Evolutionary conservation across 2,113 vertebrate species (phyloP).

Genomic region (Carassius auratus): DNA sequence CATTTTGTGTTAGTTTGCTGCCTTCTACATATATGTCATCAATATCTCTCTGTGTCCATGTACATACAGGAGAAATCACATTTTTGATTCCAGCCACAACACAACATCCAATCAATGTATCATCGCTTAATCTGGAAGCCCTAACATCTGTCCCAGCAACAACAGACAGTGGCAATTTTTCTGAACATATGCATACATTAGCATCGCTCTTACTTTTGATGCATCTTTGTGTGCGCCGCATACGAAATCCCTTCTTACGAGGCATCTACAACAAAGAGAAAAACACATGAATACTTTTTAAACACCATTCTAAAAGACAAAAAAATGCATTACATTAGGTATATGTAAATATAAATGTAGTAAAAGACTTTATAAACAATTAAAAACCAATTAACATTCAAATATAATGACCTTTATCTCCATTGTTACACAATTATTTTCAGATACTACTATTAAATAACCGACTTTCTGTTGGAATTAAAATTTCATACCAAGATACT

Average conservation of each 20-base stretch:
- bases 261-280: not conserved
- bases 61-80: not conserved
- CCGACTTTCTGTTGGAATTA: too few relatives aligned
- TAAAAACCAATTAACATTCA: too few relatives aligned
- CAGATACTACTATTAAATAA: too few relatives aligned
- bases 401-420: too few relatives aligned
- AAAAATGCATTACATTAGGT: too few relatives aligned
- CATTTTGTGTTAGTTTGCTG: not conserved
- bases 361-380: too few relatives aligned
- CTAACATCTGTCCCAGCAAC: not conserved
- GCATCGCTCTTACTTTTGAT: not conserved
- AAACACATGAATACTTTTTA: not conserved
- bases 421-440: too few relatives aligned
- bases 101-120: not conserved
- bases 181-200: not conserved
- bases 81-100: not conserved
- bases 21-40: too few relatives aligned
- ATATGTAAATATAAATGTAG: too few relatives aligned
- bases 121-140: not conserved
- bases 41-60: not conserved
- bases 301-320: too few relatives aligned
- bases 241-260: not conserved
- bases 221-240: not conserved
- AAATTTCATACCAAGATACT: too few relatives aligned
- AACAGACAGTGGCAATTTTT: not conserved